Percentiles rank a stretch among this genome's conserved stretches.
Evolutionary conservation across 2,113 vertebrate species (phyloP).

Genomic region (Rhombomys opimus): DNA sequence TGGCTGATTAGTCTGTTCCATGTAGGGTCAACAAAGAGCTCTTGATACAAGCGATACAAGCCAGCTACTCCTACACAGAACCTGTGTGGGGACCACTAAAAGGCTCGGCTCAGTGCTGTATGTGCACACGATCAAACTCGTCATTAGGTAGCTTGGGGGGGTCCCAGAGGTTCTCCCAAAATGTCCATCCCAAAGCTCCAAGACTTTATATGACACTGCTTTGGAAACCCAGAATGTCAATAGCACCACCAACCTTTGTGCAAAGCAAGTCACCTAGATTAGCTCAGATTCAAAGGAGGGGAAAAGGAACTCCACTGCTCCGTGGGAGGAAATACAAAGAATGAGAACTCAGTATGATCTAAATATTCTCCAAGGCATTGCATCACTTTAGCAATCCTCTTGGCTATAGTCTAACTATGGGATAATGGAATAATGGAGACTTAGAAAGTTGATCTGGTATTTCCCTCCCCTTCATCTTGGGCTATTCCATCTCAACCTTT

Average conservation of each 20-base stretch:
- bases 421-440: neutral
- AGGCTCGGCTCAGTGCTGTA: neutral
- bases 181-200: neutral
- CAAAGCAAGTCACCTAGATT: neutral
- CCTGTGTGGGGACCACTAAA: neutral
- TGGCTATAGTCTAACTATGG: neutral
- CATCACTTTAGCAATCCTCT: neutral
- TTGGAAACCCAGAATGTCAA: neutral
- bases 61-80: neutral
- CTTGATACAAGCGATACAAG: neutral
- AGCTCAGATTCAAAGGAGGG: neutral
- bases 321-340: neutral
- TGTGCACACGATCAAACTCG: neutral
- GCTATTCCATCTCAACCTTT: neutral
- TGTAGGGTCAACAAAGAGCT: neutral
- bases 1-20: slow-evolving; percentile 10
- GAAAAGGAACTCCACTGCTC: neutral
- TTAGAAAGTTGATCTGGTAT: neutral
- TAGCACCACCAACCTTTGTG: neutral
- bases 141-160: neutral
- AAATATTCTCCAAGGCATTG: neutral
- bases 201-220: neutral
- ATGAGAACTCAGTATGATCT: neutral
- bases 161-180: neutral
- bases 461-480: neutral